Conservation (phyloP, 2,888 invertebrate species). For the Cistogaster globosa region DNA sequence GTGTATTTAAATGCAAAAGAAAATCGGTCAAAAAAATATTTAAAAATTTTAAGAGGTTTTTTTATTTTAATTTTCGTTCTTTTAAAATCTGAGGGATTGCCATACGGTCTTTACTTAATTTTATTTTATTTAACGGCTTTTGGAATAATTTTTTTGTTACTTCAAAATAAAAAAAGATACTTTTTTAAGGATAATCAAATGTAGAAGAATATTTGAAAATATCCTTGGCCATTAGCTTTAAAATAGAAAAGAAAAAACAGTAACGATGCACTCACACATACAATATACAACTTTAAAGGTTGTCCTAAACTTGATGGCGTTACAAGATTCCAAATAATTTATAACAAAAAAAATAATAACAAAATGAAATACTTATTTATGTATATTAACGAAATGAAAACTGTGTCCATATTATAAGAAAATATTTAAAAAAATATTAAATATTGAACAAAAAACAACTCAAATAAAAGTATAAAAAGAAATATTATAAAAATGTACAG, state of each 20-base stretch:
- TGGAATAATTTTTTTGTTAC: too few species aligned
- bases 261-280: not conserved
- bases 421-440: conserved; percentile 17
- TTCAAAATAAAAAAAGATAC: too few species aligned
- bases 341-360: not conserved
- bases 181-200: too few species aligned
- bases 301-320: not conserved
- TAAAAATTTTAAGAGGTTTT: too few species aligned
- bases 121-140: too few species aligned
- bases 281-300: not conserved
- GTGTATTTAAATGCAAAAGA: too few species aligned
- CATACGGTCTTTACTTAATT: too few species aligned
- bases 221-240: too few species aligned
- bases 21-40: too few species aligned
- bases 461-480: conserved; percentile 1
- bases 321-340: not conserved
- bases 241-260: not conserved
- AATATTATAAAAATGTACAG: conserved; percentile 5
- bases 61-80: too few species aligned
- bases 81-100: too few species aligned
- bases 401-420: conserved; percentile 45
- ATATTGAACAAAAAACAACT: conserved; percentile 11
- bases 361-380: not conserved
- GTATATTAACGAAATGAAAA: conserved; percentile 2
- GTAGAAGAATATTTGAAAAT: too few species aligned